phyloP scores from a whole-genome alignment of 2,797 vertebrate species.

The Silurus lanzhouensis region DNA sequence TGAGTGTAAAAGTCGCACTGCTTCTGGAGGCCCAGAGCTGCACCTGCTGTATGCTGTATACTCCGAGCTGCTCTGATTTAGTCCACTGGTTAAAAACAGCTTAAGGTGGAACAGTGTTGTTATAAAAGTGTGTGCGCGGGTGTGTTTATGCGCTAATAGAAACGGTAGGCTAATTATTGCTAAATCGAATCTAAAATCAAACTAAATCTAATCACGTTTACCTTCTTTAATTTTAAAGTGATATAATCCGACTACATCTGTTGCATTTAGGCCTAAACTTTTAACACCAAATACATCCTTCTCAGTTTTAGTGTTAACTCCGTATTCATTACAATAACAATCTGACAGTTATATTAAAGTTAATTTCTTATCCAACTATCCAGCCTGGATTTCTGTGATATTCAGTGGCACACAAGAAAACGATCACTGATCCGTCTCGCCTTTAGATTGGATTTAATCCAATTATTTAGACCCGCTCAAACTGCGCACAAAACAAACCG shows the following conservation, averaged over 20 bases:
- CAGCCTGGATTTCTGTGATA: not conserved
- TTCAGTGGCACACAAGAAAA: slow-evolving; percentile 35
- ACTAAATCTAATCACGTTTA: not conserved
- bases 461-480: slow-evolving; percentile 77
- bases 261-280: not conserved
- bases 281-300: not conserved
- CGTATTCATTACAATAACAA: not conserved
- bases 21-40: slow-evolving; percentile 37
- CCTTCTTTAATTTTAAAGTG: not conserved
- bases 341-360: not conserved
- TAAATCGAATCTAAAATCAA: not conserved
- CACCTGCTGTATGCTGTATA: slow-evolving; percentile 51
- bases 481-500: slow-evolving; percentile 72
- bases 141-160: not conserved
- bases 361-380: not conserved
- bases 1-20: slow-evolving; percentile 28
- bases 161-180: not conserved
- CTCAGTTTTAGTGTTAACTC: not conserved
- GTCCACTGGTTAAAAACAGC: not conserved
- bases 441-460: slow-evolving; percentile 80
- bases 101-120: not conserved
- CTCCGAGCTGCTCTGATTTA: not conserved
- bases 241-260: not conserved
- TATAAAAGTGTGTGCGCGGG: not conserved
- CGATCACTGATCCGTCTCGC: slow-evolving; percentile 61